Conservation (phyloP, 2,888 invertebrate species). For the Athripsodes cinereus region DNA sequence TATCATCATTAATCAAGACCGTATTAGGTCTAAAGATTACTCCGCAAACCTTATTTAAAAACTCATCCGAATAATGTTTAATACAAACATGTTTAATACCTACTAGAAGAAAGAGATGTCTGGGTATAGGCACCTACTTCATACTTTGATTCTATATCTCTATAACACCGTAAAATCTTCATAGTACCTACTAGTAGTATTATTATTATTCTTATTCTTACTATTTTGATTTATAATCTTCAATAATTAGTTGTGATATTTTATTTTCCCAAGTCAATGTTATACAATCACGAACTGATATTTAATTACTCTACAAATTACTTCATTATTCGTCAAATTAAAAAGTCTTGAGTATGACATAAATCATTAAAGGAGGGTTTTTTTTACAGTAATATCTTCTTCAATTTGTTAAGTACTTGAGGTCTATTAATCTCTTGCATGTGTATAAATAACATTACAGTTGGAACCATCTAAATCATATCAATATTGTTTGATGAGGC, state of each 20-base stretch:
- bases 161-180: too few relatives aligned
- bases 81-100: not conserved
- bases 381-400: not conserved
- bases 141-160: too few relatives aligned
- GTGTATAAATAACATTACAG: too few relatives aligned
- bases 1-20: constrained; percentile 22
- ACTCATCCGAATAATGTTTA: not conserved
- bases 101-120: not conserved
- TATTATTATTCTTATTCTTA: not conserved
- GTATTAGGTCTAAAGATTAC: constrained; percentile 18
- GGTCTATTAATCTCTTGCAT: too few relatives aligned
- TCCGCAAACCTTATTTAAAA: constrained; percentile 11
- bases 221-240: not conserved
- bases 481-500: too few relatives aligned
- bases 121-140: too few relatives aligned
- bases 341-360: constrained; percentile 2
- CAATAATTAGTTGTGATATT: constrained; percentile 1
- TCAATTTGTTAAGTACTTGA: too few relatives aligned
- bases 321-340: constrained; percentile 16
- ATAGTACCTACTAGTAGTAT: too few relatives aligned
- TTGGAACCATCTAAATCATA: too few relatives aligned
- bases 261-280: constrained; percentile 12
- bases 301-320: constrained; percentile 20
- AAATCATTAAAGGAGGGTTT: constrained; percentile 6
- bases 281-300: constrained; percentile 14